Evolutionary conservation across 2,113 vertebrate genomes (phyloP).

Genomic region (Dinomys branickii): DNA sequence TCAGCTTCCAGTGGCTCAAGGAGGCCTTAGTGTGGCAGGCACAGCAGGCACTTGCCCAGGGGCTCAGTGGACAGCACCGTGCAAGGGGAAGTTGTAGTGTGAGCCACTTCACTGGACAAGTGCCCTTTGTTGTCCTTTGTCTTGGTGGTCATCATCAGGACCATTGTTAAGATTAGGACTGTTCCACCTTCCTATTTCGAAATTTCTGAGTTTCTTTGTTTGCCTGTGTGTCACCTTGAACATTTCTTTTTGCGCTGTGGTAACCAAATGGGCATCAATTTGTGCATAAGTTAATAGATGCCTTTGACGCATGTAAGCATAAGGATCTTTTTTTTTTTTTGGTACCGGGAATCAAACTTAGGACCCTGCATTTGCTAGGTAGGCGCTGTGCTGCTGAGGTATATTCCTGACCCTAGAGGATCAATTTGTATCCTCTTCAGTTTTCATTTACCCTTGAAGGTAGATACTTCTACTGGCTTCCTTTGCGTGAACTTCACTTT

Average conservation of each 20-base stretch:
- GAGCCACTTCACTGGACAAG: not conserved
- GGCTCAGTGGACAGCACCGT: too few species aligned
- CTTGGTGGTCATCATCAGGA: not conserved
- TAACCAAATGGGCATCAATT: not conserved
- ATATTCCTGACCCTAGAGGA: not conserved
- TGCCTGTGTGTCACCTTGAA: not conserved
- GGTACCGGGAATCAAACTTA: too few species aligned
- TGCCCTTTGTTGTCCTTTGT: not conserved
- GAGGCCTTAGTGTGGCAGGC: not conserved
- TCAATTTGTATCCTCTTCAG: not conserved
- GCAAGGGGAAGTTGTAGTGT: not conserved
- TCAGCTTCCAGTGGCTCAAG: not conserved
- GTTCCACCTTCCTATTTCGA: not conserved
- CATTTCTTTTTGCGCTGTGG: not conserved
- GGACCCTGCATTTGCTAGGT: too few species aligned
- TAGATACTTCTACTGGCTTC: not conserved
- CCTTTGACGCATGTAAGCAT: not conserved
- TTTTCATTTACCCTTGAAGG: not conserved
- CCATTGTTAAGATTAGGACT: not conserved
- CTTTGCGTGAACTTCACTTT: not conserved
- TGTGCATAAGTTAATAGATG: not conserved
- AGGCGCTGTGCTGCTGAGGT: too few species aligned
- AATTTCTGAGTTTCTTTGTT: not conserved
- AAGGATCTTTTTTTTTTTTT: not conserved
- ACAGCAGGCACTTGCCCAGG: rapidly evolving